Conservation (phyloP, 2,113 vertebrate species). For the Calonectris borealis region DNA sequence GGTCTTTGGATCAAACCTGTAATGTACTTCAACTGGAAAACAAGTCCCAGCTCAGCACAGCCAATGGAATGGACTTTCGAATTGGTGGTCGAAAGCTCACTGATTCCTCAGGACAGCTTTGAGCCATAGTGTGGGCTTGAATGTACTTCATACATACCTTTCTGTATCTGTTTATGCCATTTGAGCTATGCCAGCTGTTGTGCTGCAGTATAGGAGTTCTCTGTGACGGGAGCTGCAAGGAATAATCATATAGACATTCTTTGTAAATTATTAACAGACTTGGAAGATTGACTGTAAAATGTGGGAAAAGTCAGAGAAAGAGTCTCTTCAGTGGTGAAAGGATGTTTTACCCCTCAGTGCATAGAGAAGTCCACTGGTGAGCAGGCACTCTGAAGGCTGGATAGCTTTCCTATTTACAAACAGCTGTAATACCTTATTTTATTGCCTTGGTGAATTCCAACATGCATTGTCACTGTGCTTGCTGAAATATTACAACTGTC, state of each 20-base stretch:
- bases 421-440: neutral
- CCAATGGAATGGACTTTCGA: fast-evolving
- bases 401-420: fast-evolving
- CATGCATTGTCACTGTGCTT: neutral
- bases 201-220: neutral
- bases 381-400: neutral
- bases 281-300: neutral
- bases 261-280: neutral
- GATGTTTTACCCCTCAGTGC: neutral
- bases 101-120: neutral
- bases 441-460: neutral
- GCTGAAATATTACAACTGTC: neutral
- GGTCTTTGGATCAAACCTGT: neutral
- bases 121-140: neutral
- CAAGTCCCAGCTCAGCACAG: neutral
- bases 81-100: no score
- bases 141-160: fast-evolving
- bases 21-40: neutral
- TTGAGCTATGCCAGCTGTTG: neutral
- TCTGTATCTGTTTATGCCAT: neutral
- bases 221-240: neutral
- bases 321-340: neutral
- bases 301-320: neutral
- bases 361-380: neutral
- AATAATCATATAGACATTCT: neutral